Conservation (phyloP, 2,888 invertebrate species). For the Acronicta alni region DNA sequence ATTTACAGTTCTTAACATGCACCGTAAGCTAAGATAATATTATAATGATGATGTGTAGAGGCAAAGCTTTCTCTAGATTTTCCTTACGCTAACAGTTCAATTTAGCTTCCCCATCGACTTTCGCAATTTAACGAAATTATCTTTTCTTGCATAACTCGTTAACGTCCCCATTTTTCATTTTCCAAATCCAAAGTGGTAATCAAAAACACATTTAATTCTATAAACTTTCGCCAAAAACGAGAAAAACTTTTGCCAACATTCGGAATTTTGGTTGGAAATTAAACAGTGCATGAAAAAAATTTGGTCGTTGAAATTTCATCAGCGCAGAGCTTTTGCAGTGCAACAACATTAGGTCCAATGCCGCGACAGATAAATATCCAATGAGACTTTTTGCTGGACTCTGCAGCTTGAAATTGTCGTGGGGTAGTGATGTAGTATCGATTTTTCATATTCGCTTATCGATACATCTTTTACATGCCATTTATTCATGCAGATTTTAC, state of each 20-base stretch:
- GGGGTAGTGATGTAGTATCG: slow-evolving; percentile 60
- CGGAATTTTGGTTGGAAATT: slow-evolving; percentile 50
- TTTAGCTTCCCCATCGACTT: slow-evolving; percentile 19
- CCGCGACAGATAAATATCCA: slow-evolving; percentile 79
- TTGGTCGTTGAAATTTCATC: slow-evolving; percentile 78
- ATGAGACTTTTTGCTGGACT: slow-evolving; percentile 78
- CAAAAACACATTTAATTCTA: slow-evolving; percentile 51
- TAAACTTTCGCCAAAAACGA: slow-evolving; percentile 39
- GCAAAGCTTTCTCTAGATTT: background rate
- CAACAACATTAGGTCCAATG: slow-evolving; percentile 73
- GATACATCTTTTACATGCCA: slow-evolving; percentile 20
- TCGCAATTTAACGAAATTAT: slow-evolving; percentile 17
- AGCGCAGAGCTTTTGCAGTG: slow-evolving; percentile 58
- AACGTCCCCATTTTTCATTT: slow-evolving; percentile 42
- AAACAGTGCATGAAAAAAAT: slow-evolving; percentile 56
- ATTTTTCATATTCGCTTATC: slow-evolving; percentile 13
- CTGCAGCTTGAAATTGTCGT: slow-evolving; percentile 73
- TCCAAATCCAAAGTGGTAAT: slow-evolving; percentile 41
- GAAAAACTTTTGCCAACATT: slow-evolving; percentile 34
- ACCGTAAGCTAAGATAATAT: no score
- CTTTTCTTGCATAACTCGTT: slow-evolving; percentile 39
- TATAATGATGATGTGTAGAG: no score
- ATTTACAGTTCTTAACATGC: no score
- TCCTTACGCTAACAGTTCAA: slow-evolving; percentile 4
- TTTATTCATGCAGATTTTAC: no score